These are phyloP conservation scores for Lates calcarifer DNA, from an alignment of 2,113 vertebrate genomes.

Conservation along the genomic window DNA sequence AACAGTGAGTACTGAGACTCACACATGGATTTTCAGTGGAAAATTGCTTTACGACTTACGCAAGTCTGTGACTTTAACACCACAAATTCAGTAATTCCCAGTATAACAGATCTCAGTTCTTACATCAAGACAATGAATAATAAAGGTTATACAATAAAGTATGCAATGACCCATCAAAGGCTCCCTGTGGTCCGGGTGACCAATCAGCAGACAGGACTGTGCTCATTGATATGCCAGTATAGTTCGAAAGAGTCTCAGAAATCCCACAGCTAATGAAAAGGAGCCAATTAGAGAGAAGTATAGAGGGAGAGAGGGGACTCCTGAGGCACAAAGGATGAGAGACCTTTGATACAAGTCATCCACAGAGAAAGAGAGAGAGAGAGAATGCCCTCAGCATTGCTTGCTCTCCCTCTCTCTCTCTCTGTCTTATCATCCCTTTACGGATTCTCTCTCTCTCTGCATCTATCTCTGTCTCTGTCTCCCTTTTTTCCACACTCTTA, in stretches of 20 bases:
- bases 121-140: neutral
- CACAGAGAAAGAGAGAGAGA: neutral
- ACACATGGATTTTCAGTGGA: too few species aligned
- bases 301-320: constrained; percentile 2
- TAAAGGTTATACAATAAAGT: neutral
- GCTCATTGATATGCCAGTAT: constrained; percentile 6
- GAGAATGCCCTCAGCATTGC: neutral
- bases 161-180: neutral
- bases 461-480: neutral
- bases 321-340: constrained; percentile 1
- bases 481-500: too few species aligned
- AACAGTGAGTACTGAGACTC: too few species aligned
- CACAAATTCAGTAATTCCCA: too few species aligned
- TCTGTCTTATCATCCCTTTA: neutral
- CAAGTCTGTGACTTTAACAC: too few species aligned
- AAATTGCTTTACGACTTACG: too few species aligned
- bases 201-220: neutral
- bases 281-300: constrained; percentile 3
- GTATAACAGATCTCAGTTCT: neutral
- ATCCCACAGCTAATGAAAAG: constrained; percentile 23
- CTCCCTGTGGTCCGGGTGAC: neutral
- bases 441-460: neutral
- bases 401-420: too few species aligned
- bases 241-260: neutral
- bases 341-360: constrained; percentile 9